phyloP scores from a whole-genome alignment of 2,888 invertebrate species.

The Antitype chi region DNA sequence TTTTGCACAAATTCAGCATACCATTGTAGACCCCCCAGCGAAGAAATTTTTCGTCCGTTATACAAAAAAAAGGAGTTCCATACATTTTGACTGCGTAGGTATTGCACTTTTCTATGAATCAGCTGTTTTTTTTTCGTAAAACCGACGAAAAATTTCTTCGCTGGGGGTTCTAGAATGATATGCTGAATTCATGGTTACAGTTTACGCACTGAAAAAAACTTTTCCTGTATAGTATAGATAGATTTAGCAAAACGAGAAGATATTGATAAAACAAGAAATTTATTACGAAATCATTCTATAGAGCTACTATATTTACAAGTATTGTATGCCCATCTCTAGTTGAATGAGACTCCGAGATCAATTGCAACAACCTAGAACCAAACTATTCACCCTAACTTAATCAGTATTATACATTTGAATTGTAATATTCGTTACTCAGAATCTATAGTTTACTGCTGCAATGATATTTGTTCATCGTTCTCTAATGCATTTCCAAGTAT shows the following conservation, averaged over 20 bases:
- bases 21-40: too few species aligned
- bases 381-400: conserved; percentile 3
- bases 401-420: conserved; percentile 1
- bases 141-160: too few species aligned
- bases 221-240: too few species aligned
- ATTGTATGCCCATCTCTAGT: background rate
- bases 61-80: too few species aligned
- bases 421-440: conserved; percentile 37
- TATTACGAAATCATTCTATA: background rate
- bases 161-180: too few species aligned
- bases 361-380: background rate
- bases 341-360: background rate
- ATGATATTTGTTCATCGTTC: conserved; percentile 45
- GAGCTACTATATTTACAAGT: background rate
- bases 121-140: too few species aligned
- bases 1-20: too few species aligned
- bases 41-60: too few species aligned
- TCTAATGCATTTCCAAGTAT: conserved; percentile 53
- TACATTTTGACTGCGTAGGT: too few species aligned
- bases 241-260: background rate
- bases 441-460: conserved; percentile 37
- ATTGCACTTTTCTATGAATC: too few species aligned
- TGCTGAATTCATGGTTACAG: too few species aligned
- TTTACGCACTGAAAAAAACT: too few species aligned
- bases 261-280: background rate